Conservation (phyloP, 2,797 vertebrate genomes). For the Simalia tracyae region DNA sequence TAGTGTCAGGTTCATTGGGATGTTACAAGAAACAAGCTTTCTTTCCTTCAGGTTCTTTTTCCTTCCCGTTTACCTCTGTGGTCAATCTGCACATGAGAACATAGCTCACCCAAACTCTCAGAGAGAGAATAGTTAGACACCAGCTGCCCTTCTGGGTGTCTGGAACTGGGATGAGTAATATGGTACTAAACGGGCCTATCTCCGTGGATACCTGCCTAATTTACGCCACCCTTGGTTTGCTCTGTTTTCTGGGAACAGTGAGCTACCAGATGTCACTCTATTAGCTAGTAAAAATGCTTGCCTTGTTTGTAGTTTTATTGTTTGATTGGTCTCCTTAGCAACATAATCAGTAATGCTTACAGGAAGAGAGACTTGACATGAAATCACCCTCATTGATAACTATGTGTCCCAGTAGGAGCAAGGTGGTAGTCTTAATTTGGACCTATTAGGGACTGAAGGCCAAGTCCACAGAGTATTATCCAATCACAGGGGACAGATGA, state of each 20-base stretch:
- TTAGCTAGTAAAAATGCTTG: neutral
- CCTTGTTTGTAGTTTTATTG: neutral
- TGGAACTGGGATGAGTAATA: neutral
- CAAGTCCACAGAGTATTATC: neutral
- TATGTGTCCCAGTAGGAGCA: neutral
- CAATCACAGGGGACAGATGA: neutral
- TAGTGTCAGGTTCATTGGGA: neutral
- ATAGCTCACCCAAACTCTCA: neutral
- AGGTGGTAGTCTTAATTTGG: neutral
- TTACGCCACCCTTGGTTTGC: neutral
- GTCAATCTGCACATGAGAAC: neutral
- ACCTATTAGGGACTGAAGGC: neutral
- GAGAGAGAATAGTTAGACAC: neutral
- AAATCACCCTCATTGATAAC: neutral
- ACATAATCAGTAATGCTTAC: neutral
- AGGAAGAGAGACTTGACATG: neutral
- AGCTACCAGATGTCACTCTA: neutral
- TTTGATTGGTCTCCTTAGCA: neutral
- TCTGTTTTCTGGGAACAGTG: neutral
- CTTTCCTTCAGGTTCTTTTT: neutral
- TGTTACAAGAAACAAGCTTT: neutral
- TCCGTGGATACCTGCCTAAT: neutral
- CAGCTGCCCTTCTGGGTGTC: neutral
- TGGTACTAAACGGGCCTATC: neutral
- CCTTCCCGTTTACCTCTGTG: neutral